phyloP scores from a whole-genome alignment of 2,888 invertebrate genomes.

The Dichetophora obliterata region DNA sequence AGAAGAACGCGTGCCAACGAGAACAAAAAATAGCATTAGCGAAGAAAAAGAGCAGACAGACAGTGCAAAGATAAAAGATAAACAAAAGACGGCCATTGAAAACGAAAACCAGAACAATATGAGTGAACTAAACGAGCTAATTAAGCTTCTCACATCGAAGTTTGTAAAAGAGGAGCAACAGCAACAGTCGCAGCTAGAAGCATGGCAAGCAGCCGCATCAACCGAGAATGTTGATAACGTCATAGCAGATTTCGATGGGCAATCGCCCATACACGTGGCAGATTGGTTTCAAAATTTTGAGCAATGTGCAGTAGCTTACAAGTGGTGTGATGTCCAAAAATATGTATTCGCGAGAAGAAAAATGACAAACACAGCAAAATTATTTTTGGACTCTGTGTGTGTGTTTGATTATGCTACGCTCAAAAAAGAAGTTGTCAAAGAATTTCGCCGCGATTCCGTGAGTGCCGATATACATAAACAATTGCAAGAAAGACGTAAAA shows the following conservation, averaged over 20 bases:
- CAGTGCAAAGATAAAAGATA: too few relatives aligned
- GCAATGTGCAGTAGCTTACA: background rate
- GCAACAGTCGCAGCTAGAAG: too few relatives aligned
- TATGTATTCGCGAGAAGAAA: conserved; percentile 29
- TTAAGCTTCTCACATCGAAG: too few relatives aligned
- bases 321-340: background rate
- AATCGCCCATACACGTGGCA: background rate
- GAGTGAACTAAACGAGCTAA: too few relatives aligned
- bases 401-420: conserved; percentile 1
- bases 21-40: too few relatives aligned
- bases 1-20: too few relatives aligned
- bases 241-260: background rate
- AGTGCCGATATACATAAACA: conserved; percentile 37
- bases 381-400: conserved; percentile 26
- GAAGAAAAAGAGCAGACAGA: too few relatives aligned
- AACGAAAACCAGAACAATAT: too few relatives aligned
- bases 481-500: conserved; percentile 31
- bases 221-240: background rate
- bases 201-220: too few relatives aligned
- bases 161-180: too few relatives aligned
- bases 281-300: background rate
- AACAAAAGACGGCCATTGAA: too few relatives aligned
- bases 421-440: background rate
- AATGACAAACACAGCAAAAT: conserved; percentile 27
- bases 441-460: background rate